These are phyloP conservation scores for Borostomias antarcticus DNA, from an alignment of 2,797 vertebrate species.

Conservation along the genomic window DNA sequence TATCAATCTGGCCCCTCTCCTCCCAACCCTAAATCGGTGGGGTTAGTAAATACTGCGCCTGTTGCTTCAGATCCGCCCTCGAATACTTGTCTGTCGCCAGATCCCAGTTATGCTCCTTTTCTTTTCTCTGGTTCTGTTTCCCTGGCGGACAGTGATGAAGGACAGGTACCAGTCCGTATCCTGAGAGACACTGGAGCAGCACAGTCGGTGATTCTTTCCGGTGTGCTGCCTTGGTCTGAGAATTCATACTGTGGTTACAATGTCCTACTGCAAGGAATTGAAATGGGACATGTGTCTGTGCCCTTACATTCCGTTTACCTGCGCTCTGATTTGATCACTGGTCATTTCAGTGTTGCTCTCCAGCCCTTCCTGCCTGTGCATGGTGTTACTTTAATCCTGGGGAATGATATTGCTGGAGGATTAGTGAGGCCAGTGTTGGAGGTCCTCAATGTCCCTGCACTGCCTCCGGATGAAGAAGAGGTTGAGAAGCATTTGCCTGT, in stretches of 20 bases:
- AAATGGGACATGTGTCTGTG: no score
- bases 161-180: neutral
- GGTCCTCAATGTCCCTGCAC: neutral
- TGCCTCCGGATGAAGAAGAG: neutral
- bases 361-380: no score
- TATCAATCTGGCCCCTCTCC: no score
- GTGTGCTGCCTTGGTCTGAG: neutral
- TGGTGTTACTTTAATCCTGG: neutral
- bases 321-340: no score
- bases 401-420: slow-evolving; percentile 3
- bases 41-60: neutral
- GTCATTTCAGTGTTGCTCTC: no score
- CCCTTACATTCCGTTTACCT: no score
- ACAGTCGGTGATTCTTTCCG: neutral
- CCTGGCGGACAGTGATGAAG: neutral
- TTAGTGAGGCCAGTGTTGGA: neutral
- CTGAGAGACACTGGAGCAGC: neutral
- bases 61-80: neutral
- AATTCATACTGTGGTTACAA: no score
- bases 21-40: no score
- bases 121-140: neutral
- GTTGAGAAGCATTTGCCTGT: neutral
- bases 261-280: no score
- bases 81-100: neutral
- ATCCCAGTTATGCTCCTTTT: neutral